A percentile compares a stretch with the other conserved stretches of the same genome.
Evolutionary conservation across 1,140 invertebrate species (phyloP).

Genomic region (Chelonus insularis): DNA sequence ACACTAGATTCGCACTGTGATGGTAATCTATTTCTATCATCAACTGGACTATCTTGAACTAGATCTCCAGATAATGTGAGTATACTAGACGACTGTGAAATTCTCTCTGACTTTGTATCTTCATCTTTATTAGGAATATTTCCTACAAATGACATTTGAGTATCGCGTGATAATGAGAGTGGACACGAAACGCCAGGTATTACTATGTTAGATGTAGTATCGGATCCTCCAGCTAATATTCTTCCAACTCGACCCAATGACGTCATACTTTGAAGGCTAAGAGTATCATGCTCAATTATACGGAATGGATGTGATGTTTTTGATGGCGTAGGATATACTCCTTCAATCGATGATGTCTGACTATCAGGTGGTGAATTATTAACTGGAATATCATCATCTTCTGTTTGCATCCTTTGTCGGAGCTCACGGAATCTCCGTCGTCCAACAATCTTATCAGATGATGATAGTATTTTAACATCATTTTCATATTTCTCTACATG

Average conservation of each 20-base stretch:
- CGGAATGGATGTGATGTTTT: constrained; percentile 75
- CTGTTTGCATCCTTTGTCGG: constrained; percentile 80
- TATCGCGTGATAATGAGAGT: constrained; percentile 43
- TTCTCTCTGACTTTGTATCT: constrained; percentile 51
- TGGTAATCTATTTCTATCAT: constrained; percentile 42
- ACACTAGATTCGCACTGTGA: constrained; percentile 46
- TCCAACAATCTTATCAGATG: constrained; percentile 55
- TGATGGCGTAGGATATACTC: constrained; percentile 59
- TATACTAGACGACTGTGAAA: constrained; percentile 54
- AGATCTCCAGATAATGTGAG: constrained; percentile 51
- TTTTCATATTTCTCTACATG: constrained; percentile 45
- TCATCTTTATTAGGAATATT: constrained; percentile 55
- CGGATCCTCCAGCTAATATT: constrained; percentile 69
- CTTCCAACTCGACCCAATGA: constrained; percentile 78
- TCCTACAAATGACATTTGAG: constrained; percentile 49
- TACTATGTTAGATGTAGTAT: constrained; percentile 58
- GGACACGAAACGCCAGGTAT: constrained; percentile 31
- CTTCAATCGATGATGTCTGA: constrained; percentile 70
- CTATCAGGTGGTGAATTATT: constrained; percentile 77
- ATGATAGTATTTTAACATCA: constrained; percentile 39
- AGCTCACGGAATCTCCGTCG: constrained; percentile 79
- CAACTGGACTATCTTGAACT: constrained; percentile 44
- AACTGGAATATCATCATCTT: constrained; percentile 72
- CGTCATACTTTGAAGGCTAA: constrained; percentile 84
- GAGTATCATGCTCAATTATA: constrained; percentile 83